These are phyloP conservation scores for Fistularia tabacaria DNA, from an alignment of 2,797 vertebrate genomes.

Conservation along the genomic window DNA sequence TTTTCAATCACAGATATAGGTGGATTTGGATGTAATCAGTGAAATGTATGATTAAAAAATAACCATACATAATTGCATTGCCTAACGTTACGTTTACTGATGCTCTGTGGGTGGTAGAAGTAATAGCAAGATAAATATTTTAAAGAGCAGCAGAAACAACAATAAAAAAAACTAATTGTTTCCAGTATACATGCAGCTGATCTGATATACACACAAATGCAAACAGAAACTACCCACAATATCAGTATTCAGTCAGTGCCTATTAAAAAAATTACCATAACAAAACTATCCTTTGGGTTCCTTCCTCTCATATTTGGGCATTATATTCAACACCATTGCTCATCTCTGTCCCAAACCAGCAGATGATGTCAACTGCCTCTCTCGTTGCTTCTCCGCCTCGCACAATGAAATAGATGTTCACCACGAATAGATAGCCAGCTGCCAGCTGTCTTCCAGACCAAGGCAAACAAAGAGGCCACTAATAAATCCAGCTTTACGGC, in stretches of 20 bases:
- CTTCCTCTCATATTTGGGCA: conserved; percentile 75
- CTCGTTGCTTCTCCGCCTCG: conserved; percentile 55
- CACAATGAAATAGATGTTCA: conserved; percentile 73
- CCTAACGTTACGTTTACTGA: conserved; percentile 4
- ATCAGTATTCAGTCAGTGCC: conserved; percentile 74
- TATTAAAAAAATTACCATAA: conserved; percentile 77
- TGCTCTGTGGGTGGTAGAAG: conserved; percentile 23
- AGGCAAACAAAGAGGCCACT: conserved; percentile 74
- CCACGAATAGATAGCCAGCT: conserved; percentile 70
- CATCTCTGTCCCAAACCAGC: conserved; percentile 66
- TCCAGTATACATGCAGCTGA: conserved; percentile 69
- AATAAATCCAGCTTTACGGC: conserved; percentile 82
- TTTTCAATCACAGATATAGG: conserved; percentile 9
- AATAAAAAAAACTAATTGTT: conserved; percentile 37
- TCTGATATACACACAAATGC: conserved; percentile 33
- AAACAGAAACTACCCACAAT: conserved; percentile 35
- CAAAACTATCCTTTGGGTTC: conserved; percentile 72
- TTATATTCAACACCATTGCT: conserved; percentile 79
- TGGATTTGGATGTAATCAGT: conserved; percentile 21
- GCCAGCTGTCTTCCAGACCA: conserved; percentile 80
- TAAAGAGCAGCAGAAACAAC: conserved; percentile 25
- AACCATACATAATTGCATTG: background rate
- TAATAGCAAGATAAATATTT: conserved; percentile 38
- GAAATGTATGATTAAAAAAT: conserved; percentile 14
- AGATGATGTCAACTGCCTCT: conserved; percentile 71